Percentiles rank a stretch among this genome's conserved stretches.
These are phyloP conservation scores for Leptinotarsa peninsularis DNA, from an alignment of 2,888 invertebrate species.

Conservation along the genomic window DNA sequence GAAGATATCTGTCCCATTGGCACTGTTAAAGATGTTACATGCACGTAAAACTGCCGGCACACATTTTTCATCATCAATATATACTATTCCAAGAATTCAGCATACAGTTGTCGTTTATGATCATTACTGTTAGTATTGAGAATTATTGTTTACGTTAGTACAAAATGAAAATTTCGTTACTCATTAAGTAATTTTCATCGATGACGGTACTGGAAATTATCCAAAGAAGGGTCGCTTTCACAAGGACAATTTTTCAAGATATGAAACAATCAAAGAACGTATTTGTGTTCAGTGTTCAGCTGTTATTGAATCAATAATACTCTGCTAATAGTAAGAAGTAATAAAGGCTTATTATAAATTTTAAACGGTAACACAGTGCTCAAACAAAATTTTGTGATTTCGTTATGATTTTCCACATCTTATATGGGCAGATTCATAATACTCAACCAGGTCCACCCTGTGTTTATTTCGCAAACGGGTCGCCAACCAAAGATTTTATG, in stretches of 20 bases:
- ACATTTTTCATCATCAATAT: conserved; percentile 1
- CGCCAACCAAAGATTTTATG: too few species aligned
- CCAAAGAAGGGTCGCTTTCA: background rate
- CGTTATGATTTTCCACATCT: too few species aligned
- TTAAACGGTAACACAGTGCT: too few species aligned
- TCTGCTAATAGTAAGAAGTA: too few species aligned
- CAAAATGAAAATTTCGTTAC: conserved; percentile 2
- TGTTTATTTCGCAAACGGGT: too few species aligned
- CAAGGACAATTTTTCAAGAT: background rate
- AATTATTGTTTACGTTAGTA: conserved; percentile 22
- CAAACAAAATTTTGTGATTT: too few species aligned
- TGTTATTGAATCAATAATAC: too few species aligned
- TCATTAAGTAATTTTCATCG: background rate
- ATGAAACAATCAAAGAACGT: too few species aligned
- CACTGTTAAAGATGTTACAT: background rate
- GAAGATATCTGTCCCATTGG: background rate
- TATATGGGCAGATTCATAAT: too few species aligned
- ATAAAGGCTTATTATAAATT: too few species aligned
- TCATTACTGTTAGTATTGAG: conserved; percentile 16
- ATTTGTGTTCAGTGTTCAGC: too few species aligned
- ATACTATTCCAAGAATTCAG: conserved; percentile 8
- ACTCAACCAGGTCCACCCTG: too few species aligned
- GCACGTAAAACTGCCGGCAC: background rate
- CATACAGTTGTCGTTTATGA: conserved; percentile 2
- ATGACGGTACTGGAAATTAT: background rate